These are phyloP conservation scores for Clitarchus hookeri DNA, from an alignment of 2,888 invertebrate genomes.

Conservation along the genomic window DNA sequence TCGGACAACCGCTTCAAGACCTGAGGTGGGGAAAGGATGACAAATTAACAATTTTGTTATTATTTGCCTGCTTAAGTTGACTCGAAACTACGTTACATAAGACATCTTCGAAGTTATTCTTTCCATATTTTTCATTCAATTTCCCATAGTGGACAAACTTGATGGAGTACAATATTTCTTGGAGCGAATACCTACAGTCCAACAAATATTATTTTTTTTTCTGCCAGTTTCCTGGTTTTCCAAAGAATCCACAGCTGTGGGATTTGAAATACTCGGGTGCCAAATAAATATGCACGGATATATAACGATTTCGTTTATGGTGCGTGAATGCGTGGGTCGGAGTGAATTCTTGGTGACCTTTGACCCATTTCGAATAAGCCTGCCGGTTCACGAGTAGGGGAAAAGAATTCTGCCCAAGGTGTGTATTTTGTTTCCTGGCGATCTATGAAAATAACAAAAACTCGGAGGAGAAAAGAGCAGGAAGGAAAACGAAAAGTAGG, in stretches of 20 bases:
- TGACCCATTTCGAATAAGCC: neutral
- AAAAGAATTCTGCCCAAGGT: neutral
- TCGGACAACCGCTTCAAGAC: too few relatives aligned
- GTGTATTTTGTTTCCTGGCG: neutral
- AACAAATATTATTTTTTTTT: neutral
- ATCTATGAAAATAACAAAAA: neutral
- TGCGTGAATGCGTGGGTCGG: neutral
- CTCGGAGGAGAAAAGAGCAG: neutral
- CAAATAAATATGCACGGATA: neutral
- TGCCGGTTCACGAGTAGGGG: neutral
- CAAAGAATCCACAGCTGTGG: neutral
- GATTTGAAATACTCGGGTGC: neutral
- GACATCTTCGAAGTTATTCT: too few relatives aligned
- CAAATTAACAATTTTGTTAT: too few relatives aligned
- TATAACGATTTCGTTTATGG: neutral
- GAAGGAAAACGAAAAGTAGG: neutral
- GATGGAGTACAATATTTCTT: too few relatives aligned
- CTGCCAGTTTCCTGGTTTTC: neutral
- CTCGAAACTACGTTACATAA: too few relatives aligned
- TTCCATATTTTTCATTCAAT: too few relatives aligned
- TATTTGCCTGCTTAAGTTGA: too few relatives aligned
- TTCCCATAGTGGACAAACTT: too few relatives aligned
- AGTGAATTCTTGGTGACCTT: neutral
- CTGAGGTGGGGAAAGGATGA: too few relatives aligned
- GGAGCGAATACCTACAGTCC: too few relatives aligned